Base-by-base conservation (phyloP, 2,797 vertebrate species). In the Gobio occitaniae region DNA sequence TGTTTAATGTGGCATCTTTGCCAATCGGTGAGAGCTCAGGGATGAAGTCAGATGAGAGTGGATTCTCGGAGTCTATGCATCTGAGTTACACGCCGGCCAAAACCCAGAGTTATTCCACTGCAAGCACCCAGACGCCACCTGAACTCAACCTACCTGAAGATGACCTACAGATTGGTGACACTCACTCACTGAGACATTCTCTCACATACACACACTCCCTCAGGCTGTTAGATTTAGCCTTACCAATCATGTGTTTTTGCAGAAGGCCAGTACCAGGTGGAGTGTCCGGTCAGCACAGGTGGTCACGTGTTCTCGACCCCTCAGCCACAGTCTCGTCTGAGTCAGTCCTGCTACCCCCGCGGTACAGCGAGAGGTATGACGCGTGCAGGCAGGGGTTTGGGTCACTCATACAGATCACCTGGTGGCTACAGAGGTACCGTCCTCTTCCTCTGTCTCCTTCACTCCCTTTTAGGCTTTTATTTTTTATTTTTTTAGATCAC, bases 121-220 rank as follows among this genome's bases (percentile, higher is more conserved):
- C 96, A 52, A 97, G 98, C 90, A 99, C 97, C 44, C 98, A 99
- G 83, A 99, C 98, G 1, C 95, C 97, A 81, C 96, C 97, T 4
- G 97, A 97, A 70, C 96, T 97, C 88, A 96, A 94, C 41, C 72
- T 94, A 13, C 88, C 95, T 0, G 97, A 98, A 10, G 96, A 97
- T 1, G 94, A 96, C 66, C 63, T 93, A 0, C 94, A 94, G 85
- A 91, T 93, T 29, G 96, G 98, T 98, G 94, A 69, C 32, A n/a
- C 4, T 6, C 41, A 9, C 66, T 6, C 10, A 12, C 8, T 4
- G 21, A 7, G 41, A 6, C 1, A 6, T 8, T 19, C 48, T 11
- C 9, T 3, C 15, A 6, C 4, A 44, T 2, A 41, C 7, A 19
- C 21, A 0, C 21, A 4, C 9, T 11, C 47, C 11, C n/a, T 61